phyloP scores from a whole-genome alignment of 2,113 vertebrate species.

The Camelus bactrianus region DNA sequence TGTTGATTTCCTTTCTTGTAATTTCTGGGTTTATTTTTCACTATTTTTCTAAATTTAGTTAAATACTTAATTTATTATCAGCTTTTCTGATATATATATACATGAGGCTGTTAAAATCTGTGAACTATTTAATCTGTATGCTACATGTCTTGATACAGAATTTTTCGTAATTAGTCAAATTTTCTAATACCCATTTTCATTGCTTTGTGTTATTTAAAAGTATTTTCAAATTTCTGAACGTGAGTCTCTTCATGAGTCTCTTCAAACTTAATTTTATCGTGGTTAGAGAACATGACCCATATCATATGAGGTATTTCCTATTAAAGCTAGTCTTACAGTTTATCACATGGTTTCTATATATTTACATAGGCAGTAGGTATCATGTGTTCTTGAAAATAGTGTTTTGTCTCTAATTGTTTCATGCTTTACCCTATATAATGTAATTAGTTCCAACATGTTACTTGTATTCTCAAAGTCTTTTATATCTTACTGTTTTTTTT shows the following conservation, averaged over 20 bases:
- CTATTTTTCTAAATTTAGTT: background rate
- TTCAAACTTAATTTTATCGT: conserved; percentile 12
- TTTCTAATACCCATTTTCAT: background rate
- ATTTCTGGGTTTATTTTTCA: background rate
- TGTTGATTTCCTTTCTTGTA: background rate
- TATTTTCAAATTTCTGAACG: conserved; percentile 26
- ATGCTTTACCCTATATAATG: background rate
- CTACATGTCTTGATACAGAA: background rate
- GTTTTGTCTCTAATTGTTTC: background rate
- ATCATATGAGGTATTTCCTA: background rate
- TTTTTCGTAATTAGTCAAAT: background rate
- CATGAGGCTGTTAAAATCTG: background rate
- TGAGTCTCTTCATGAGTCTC: background rate
- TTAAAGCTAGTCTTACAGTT: conserved; percentile 18
- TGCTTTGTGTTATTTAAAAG: background rate
- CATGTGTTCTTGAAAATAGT: background rate
- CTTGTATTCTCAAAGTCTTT: background rate
- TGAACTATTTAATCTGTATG: background rate
- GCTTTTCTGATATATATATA: background rate
- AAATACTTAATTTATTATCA: background rate
- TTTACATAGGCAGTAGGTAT: background rate
- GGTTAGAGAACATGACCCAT: background rate
- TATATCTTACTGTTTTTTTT: background rate
- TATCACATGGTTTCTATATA: background rate
- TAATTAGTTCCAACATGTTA: background rate